phyloP scores from a whole-genome alignment of 2,113 vertebrate species.

The Okapia johnstoni region DNA sequence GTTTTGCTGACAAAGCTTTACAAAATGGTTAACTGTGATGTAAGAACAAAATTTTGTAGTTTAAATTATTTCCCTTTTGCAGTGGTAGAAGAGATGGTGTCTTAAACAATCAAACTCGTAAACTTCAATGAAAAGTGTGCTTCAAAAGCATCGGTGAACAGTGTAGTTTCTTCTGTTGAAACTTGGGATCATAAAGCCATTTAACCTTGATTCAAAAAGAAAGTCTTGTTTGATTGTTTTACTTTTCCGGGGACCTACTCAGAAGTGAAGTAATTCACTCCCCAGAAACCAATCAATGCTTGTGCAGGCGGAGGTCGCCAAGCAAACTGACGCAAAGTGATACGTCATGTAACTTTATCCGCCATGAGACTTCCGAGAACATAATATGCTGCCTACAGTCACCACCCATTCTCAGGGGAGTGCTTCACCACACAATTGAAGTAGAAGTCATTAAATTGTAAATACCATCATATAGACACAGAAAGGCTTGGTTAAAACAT shows the following conservation, averaged over 20 bases:
- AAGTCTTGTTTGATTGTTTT: slow-evolving; percentile 38
- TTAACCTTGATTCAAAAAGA: slow-evolving; percentile 19
- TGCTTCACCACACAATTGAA: slow-evolving; percentile 23
- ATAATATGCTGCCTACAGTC: not conserved
- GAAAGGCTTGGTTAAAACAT: not conserved
- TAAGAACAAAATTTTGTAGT: not conserved
- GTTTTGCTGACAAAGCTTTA: slow-evolving; percentile 31
- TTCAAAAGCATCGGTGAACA: not conserved
- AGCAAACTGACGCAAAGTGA: not conserved
- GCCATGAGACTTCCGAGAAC: not conserved
- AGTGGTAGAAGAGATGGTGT: not conserved
- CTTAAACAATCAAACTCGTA: not conserved
- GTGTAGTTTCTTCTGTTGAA: not conserved
- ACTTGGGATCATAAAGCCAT: not conserved
- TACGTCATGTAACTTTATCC: not conserved
- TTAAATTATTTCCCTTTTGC: not conserved
- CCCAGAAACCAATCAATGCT: not conserved
- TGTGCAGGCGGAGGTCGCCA: not conserved
- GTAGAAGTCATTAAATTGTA: not conserved
- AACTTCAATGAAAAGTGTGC: not conserved
- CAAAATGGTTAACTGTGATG: slow-evolving; percentile 19
- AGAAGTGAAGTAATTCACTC: not conserved
- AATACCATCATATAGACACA: not conserved
- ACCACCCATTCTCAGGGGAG: not conserved
- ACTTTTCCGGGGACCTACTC: not conserved